Conservation (phyloP, 2,888 invertebrate species). For the Hyposoter didymator region DNA sequence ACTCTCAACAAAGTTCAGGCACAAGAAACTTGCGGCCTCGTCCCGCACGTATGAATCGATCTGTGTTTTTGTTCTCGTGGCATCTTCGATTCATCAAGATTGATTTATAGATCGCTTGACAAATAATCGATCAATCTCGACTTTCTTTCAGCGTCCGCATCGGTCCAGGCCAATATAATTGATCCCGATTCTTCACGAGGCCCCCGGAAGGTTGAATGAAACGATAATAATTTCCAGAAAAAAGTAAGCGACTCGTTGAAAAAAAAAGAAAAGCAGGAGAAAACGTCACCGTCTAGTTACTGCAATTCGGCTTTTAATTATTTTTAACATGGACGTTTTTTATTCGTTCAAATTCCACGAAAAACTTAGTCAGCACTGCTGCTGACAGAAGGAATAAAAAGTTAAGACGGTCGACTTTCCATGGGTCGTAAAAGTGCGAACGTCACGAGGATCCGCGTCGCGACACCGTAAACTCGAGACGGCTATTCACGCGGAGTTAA, state of each 20-base stretch:
- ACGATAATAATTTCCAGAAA: neutral
- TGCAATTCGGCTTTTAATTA: neutral
- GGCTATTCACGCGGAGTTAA: neutral
- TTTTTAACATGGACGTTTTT: neutral
- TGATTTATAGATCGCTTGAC: conserved; percentile 60
- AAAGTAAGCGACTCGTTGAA: neutral
- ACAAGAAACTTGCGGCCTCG: neutral
- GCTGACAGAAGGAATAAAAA: conserved; percentile 21
- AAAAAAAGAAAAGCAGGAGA: neutral
- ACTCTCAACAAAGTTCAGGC: conserved; percentile 34
- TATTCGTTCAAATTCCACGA: neutral
- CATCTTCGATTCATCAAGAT: conserved; percentile 48
- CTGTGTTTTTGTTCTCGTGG: conserved; percentile 36
- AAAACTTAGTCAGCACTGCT: neutral
- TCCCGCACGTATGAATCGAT: conserved; percentile 8
- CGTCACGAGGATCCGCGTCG: conserved; percentile 21
- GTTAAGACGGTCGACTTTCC: conserved; percentile 14
- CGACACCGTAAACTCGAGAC: conserved; percentile 9
- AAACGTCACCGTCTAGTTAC: conserved; percentile 1
- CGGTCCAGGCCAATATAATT: conserved; percentile 8
- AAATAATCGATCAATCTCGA: conserved; percentile 56
- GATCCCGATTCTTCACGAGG: conserved; percentile 1
- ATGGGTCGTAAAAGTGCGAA: conserved; percentile 37
- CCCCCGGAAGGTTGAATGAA: neutral
- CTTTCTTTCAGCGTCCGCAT: conserved; percentile 41